phyloP scores from a whole-genome alignment of 2,888 invertebrate genomes.

The Xanthia icteritia region DNA sequence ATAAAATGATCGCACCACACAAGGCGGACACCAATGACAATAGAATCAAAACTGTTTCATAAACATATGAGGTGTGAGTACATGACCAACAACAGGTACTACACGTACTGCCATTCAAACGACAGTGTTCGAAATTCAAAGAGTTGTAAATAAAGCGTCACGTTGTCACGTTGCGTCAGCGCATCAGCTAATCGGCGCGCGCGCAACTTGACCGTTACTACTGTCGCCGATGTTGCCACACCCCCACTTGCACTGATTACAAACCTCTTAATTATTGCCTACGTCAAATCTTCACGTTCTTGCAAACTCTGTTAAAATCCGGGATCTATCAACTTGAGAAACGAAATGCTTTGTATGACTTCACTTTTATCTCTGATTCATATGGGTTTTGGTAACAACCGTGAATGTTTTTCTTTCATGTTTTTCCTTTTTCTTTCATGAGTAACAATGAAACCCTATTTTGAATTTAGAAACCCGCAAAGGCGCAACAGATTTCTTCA shows the following conservation, averaged over 20 bases:
- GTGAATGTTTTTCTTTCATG: too few species aligned
- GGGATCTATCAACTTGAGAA: too few species aligned
- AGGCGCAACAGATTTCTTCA: too few species aligned
- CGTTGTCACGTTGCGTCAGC: slow-evolving; percentile 56
- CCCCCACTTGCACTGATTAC: slow-evolving; percentile 47
- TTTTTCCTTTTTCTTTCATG: too few species aligned
- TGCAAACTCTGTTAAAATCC: background rate
- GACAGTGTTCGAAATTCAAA: slow-evolving; percentile 38
- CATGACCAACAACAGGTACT: slow-evolving; percentile 17
- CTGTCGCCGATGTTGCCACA: slow-evolving; percentile 36
- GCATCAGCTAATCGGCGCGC: slow-evolving; percentile 58
- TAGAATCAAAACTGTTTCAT: slow-evolving; percentile 6
- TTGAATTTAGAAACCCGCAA: too few species aligned
- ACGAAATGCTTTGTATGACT: too few species aligned
- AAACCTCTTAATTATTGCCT: slow-evolving; percentile 40
- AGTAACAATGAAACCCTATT: too few species aligned
- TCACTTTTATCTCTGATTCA: too few species aligned
- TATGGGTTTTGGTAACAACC: too few species aligned
- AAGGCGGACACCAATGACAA: slow-evolving; percentile 2
- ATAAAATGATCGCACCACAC: background rate
- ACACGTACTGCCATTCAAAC: background rate
- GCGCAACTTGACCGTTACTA: slow-evolving; percentile 51
- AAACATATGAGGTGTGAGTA: background rate
- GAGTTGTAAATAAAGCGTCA: slow-evolving; percentile 24
- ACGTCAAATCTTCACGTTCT: background rate